Percentiles rank a stretch among this genome's conserved stretches.
These are phyloP conservation scores for Bombus haemorrhoidalis DNA, from an alignment of 1,140 invertebrate species.

Conservation along the genomic window DNA sequence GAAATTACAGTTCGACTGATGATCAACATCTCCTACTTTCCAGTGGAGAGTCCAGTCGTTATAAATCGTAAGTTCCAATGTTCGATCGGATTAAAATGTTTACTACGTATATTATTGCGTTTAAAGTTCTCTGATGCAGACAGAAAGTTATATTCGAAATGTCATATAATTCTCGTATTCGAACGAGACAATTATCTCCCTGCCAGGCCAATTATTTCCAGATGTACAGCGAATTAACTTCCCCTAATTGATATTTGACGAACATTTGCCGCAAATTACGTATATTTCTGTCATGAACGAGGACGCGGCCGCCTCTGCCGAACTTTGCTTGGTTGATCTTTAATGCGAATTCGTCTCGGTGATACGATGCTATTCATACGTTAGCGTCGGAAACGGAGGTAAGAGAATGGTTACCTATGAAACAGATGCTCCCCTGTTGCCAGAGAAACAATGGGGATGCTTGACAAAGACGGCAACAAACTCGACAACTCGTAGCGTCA, in stretches of 20 bases:
- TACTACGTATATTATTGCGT: not conserved
- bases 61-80: not conserved
- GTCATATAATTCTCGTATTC: not conserved
- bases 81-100: not conserved
- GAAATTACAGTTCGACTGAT: not conserved
- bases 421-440: conserved; percentile 59
- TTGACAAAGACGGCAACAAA: conserved; percentile 69
- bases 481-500: conserved; percentile 63
- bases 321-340: conserved; percentile 37
- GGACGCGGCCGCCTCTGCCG: not conserved
- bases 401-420: conserved; percentile 10
- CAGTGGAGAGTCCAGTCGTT: too few species aligned
- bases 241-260: conserved; percentile 26
- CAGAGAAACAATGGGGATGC: conserved; percentile 66
- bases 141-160: not conserved
- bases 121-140: not conserved
- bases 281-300: not conserved
- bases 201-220: not conserved
- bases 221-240: conserved; percentile 17
- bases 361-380: conserved; percentile 15
- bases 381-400: not conserved
- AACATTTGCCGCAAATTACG: not conserved
- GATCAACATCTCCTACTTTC: not conserved
- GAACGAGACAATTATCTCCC: not conserved
- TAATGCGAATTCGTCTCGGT: conserved; percentile 23